Evolutionary conservation across 2,888 invertebrate genomes (phyloP).

Genomic region (Idaea aversata): DNA sequence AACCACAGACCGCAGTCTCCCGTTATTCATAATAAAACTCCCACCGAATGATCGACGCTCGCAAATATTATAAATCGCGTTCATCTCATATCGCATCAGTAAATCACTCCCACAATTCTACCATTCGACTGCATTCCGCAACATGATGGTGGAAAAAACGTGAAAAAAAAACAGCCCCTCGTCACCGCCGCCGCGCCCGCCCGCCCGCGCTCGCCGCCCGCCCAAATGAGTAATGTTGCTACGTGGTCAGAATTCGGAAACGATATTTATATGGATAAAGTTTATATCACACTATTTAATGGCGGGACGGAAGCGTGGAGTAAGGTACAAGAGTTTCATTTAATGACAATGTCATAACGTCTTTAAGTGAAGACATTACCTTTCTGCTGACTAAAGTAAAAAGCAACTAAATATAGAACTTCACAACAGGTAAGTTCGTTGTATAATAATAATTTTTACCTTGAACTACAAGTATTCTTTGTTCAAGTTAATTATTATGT

Average conservation of each 20-base stretch:
- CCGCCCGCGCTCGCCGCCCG: slow-evolving; percentile 43
- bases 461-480: no score
- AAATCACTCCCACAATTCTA: slow-evolving; percentile 33
- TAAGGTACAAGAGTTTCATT: background rate
- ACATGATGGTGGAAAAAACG: slow-evolving; percentile 29
- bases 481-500: no score
- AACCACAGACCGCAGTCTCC: no score
- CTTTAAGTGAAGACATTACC: no score
- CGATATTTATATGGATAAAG: slow-evolving; percentile 18
- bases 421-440: no score
- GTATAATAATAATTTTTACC: no score
- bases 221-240: slow-evolving; percentile 53
- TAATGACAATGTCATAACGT: no score
- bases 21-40: background rate
- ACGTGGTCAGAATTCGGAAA: slow-evolving; percentile 49
- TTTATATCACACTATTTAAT: background rate
- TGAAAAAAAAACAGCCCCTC: slow-evolving; percentile 19
- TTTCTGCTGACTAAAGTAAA: no score
- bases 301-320: background rate
- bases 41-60: background rate
- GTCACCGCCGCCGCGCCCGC: slow-evolving; percentile 10
- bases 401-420: no score
- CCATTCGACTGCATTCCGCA: slow-evolving; percentile 37
- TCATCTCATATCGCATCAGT: slow-evolving; percentile 25
- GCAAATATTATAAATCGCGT: slow-evolving; percentile 8